phyloP scores from a whole-genome alignment of 2,113 vertebrate species.

The Acrocephalus kingi region DNA sequence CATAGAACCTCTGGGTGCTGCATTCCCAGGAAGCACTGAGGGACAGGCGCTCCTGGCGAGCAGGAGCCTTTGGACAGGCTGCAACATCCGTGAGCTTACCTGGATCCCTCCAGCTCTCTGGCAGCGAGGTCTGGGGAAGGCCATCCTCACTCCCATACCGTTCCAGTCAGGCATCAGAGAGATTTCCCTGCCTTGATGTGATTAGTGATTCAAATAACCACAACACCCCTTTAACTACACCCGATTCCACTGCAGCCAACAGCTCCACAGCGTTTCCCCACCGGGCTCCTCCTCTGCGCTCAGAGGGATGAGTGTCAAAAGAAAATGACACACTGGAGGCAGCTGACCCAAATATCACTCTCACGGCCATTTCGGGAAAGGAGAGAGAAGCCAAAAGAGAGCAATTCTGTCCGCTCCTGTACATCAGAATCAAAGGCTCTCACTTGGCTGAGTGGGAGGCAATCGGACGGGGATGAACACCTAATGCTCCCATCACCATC shows the following conservation, averaged over 20 bases:
- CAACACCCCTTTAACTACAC: not conserved
- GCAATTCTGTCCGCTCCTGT: constrained; percentile 11
- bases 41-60: not conserved
- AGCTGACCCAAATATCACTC: constrained; percentile 60
- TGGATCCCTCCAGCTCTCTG: not conserved
- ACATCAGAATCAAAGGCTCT: not conserved
- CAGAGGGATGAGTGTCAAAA: constrained; percentile 39
- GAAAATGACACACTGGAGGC: constrained; percentile 18
- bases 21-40: not conserved
- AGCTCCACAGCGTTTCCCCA: not conserved
- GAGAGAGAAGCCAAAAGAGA: constrained; percentile 35
- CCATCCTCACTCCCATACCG: accelerated
- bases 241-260: not conserved
- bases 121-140: not conserved
- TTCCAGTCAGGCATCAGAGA: not conserved
- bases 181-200: not conserved
- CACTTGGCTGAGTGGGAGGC: not conserved
- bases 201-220: not conserved
- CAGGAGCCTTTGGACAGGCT: not conserved
- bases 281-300: not conserved
- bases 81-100: not conserved
- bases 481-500: not conserved
- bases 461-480: not conserved
- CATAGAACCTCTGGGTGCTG: accelerated
- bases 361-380: not conserved